Base-by-base conservation (phyloP, 2,797 vertebrate genomes). In the Dendrocincla tyrannina region DNA sequence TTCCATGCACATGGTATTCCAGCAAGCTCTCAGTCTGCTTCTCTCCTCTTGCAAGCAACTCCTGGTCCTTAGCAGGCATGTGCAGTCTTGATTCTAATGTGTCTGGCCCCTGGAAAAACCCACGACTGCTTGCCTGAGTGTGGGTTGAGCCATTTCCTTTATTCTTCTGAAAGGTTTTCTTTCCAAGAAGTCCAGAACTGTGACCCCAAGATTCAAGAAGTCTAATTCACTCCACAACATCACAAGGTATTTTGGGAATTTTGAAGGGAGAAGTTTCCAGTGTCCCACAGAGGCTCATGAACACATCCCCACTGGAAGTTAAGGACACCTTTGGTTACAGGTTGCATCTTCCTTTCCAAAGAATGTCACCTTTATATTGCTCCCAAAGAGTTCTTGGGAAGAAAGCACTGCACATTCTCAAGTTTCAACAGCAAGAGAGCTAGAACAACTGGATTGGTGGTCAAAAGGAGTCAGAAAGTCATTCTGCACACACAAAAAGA, bases 1-100 rank as follows among this genome's bases (percentile, higher is more conserved):
- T 35, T 19, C 47, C 37, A 1, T 41, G 16, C 44, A 47, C 0
- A 0, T 49, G 49, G 17, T n/a, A 17, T 60, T 80, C 19, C 33
- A 46, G 39, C 55, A 84, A 49, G 49, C 32, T 37, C 58, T 42
- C 62, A 39, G 9, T 37, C 64, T 52, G 15, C 39, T 70, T 23
- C 27, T 25, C 55, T 70, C 27, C 30, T 68, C 25, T 50, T 64
- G 37, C 33, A 53, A 24, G 53, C 0, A 2, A 24, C 7, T 95
- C 10, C 32, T 41, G 35, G 13, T 59, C 62, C 32, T 83, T 73
- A 41, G 17, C 7, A 50, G 35, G 19, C 10, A 5, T 28, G 27
- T 19, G 7, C 32, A 58, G 14, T 8, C 35, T 52, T 13, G 46
- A 11, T 64, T 77, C 10, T 27, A 7, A 37, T 19, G 28, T 24